A percentile compares a stretch with the other conserved stretches of the same genome.
These are phyloP conservation scores for Ctena decussata DNA, from an alignment of 2,888 invertebrate species.

Conservation along the genomic window DNA sequence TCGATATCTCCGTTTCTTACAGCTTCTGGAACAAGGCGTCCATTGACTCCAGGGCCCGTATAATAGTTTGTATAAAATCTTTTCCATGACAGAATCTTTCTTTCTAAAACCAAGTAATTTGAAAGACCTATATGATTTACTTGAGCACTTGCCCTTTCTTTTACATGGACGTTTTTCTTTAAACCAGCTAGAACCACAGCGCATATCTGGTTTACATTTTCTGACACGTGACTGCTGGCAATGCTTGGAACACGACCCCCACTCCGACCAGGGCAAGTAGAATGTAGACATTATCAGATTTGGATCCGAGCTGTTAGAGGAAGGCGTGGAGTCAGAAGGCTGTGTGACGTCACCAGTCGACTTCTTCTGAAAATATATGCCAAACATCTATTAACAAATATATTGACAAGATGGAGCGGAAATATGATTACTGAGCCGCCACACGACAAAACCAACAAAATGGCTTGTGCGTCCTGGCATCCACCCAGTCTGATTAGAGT, in stretches of 20 bases:
- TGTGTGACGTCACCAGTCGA: background rate
- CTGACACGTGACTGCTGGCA: conserved; percentile 85
- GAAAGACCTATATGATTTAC: conserved; percentile 68
- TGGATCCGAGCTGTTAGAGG: background rate
- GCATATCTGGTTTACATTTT: conserved; percentile 71
- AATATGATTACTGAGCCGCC: no score
- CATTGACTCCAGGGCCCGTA: conserved; percentile 92
- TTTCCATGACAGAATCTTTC: conserved; percentile 75
- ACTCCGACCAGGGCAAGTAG: conserved; percentile 83
- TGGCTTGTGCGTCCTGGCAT: no score
- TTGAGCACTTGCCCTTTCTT: conserved; percentile 66
- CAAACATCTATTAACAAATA: no score
- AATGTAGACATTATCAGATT: conserved; percentile 69
- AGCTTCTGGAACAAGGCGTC: conserved; percentile 93
- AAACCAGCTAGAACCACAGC: conserved; percentile 82
- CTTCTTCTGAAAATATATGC: background rate
- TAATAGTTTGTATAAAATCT: conserved; percentile 82
- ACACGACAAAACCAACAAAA: no score
- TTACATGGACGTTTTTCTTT: conserved; percentile 83
- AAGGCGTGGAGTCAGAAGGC: background rate
- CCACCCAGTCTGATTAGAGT: no score
- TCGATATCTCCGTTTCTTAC: conserved; percentile 92
- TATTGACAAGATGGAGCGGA: no score
- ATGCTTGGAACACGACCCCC: conserved; percentile 81
- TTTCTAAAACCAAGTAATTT: conserved; percentile 72